A percentile compares a stretch with the other conserved stretches of the same genome.
phyloP scores from a whole-genome alignment of 2,797 vertebrate genomes.

The Crocidura indochinensis region DNA sequence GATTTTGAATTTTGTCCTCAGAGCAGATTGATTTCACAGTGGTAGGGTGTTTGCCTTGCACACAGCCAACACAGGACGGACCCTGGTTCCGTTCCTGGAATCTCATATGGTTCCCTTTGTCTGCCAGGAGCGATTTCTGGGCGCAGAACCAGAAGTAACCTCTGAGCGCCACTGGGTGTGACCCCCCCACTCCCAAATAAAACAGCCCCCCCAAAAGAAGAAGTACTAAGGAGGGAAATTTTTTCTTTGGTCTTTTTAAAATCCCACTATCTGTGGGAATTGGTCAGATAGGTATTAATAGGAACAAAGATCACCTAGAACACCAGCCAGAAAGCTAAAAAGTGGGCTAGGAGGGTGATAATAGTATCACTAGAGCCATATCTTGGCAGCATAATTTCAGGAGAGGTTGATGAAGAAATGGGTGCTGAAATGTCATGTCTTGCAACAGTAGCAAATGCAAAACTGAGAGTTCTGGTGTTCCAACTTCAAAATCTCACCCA shows the following conservation, averaged over 20 bases:
- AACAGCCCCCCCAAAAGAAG: background rate
- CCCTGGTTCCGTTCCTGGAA: too few relatives aligned
- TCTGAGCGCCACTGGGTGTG: too few relatives aligned
- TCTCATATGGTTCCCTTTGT: too few relatives aligned
- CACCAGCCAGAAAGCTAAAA: background rate
- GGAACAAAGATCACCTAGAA: background rate
- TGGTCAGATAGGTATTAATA: too few relatives aligned
- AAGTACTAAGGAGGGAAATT: background rate
- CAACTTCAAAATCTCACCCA: background rate
- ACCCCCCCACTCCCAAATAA: too few relatives aligned
- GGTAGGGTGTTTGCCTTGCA: background rate
- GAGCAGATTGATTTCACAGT: background rate
- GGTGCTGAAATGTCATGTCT: background rate
- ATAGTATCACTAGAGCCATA: background rate
- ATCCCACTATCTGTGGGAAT: too few relatives aligned
- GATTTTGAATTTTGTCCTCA: conserved; percentile 20
- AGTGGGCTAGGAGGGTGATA: too few relatives aligned
- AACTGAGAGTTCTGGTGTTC: background rate
- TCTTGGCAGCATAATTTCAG: background rate
- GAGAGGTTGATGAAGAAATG: background rate
- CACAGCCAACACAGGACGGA: too few relatives aligned
- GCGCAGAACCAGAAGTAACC: too few relatives aligned
- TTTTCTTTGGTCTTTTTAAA: too few relatives aligned
- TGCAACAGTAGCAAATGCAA: background rate
- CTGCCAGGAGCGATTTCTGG: too few relatives aligned